Conservation (phyloP, 92 coral and sea anemone genomes). For the Epizoanthus scotinus region DNA sequence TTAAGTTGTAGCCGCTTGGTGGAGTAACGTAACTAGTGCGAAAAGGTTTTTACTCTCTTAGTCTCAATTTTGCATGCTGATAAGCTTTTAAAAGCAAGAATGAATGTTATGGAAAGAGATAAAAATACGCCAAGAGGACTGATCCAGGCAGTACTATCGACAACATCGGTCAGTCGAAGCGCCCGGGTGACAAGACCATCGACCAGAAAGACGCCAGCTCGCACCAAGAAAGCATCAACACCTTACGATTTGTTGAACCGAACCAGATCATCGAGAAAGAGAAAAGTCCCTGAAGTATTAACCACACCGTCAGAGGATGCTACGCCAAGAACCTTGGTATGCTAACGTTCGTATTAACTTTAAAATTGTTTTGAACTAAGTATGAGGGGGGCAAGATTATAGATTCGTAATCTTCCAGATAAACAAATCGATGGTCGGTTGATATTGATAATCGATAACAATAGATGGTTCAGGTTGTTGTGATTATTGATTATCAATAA, state of each 20-base stretch:
- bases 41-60: neutral
- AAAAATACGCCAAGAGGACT: slow-evolving; percentile 68
- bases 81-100: neutral
- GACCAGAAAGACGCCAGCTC: slow-evolving; percentile 41
- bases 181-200: slow-evolving; percentile 32
- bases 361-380: no score
- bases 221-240: slow-evolving; percentile 12
- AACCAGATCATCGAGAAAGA: slow-evolving; percentile 53
- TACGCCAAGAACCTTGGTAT: slow-evolving; percentile 83
- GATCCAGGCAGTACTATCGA: slow-evolving; percentile 62
- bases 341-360: slow-evolving; percentile 8
- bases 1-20: no score
- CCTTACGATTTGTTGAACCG: slow-evolving; percentile 42
- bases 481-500: no score
- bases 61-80: neutral
- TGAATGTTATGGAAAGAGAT: slow-evolving; percentile 31
- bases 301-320: slow-evolving; percentile 59
- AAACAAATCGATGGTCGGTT: no score
- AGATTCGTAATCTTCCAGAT: no score
- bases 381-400: no score
- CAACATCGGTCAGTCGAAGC: slow-evolving; percentile 45
- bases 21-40: no score
- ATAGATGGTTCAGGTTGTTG: no score
- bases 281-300: slow-evolving; percentile 14
- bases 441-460: no score